Conservation (phyloP, 2,888 invertebrate species). For the Nasonovia ribisnigri region DNA sequence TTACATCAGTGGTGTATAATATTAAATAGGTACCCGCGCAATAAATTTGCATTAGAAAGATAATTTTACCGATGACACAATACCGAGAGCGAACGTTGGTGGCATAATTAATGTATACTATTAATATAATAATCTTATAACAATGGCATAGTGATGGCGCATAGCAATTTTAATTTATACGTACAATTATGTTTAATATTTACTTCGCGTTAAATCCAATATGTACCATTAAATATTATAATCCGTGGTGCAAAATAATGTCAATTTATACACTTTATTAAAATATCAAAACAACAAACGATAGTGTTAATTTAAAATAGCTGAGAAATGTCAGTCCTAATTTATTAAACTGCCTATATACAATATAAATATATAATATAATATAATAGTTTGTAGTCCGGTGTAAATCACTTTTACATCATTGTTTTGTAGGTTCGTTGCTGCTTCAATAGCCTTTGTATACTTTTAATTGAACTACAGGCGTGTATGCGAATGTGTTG, state of each 20-base stretch:
- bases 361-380: neutral
- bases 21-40: neutral
- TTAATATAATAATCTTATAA: slow-evolving; percentile 22
- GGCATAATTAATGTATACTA: slow-evolving; percentile 31
- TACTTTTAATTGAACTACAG: slow-evolving; percentile 28
- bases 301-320: neutral
- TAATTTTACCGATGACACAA: slow-evolving; percentile 17
- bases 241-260: neutral
- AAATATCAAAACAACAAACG: neutral
- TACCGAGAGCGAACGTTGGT: neutral
- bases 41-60: slow-evolving; percentile 40
- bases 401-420: neutral
- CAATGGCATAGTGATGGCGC: neutral
- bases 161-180: slow-evolving; percentile 7
- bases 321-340: neutral
- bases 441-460: neutral
- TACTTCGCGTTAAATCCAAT: neutral
- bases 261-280: neutral
- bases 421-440: slow-evolving; percentile 29
- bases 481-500: neutral
- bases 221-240: slow-evolving; percentile 15
- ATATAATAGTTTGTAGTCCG: neutral
- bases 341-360: neutral
- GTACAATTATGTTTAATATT: slow-evolving; percentile 7
- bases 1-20: neutral